A percentile compares a stretch with the other conserved stretches of the same genome.
phyloP scores from a whole-genome alignment of 2,113 vertebrate species.

The Tinamus guttatus region DNA sequence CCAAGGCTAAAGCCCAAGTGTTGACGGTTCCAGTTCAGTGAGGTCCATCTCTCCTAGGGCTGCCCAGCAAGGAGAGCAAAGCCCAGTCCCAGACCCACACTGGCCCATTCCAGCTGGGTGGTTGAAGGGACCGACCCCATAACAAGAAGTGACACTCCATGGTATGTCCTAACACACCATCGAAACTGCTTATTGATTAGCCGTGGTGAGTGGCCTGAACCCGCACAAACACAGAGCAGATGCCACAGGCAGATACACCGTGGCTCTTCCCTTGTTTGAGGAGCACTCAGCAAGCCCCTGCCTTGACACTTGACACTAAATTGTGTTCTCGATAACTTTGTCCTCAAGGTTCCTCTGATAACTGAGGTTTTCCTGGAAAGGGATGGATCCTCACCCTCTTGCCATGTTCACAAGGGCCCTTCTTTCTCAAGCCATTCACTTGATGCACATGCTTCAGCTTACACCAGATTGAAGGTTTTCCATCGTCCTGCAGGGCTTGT shows the following conservation, averaged over 20 bases:
- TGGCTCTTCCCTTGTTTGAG: constrained; percentile 44
- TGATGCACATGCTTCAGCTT: accelerated
- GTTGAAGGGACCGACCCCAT: not conserved
- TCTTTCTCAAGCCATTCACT: not conserved
- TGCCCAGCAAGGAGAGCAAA: not conserved
- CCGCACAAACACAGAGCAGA: not conserved
- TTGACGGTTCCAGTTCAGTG: not conserved
- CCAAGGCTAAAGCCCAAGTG: not conserved
- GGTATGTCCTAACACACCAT: not conserved
- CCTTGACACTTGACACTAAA: not conserved
- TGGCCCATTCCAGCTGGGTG: not conserved
- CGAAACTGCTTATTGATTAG: not conserved
- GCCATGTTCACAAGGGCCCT: not conserved
- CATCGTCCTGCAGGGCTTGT: not conserved
- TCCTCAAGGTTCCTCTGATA: not conserved
- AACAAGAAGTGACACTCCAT: accelerated
- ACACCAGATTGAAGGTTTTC: not conserved
- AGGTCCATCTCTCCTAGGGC: not conserved
- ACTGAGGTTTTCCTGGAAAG: not conserved
- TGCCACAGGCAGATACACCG: not conserved
- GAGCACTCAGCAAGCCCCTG: not conserved
- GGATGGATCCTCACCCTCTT: not conserved
- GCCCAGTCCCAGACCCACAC: not conserved
- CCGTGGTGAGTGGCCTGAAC: not conserved
- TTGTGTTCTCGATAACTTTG: constrained; percentile 4